Percentiles rank a stretch among this genome's conserved stretches.
Evolutionary conservation across 2,888 invertebrate genomes (phyloP).

Genomic region (Hermodice carunculata): DNA sequence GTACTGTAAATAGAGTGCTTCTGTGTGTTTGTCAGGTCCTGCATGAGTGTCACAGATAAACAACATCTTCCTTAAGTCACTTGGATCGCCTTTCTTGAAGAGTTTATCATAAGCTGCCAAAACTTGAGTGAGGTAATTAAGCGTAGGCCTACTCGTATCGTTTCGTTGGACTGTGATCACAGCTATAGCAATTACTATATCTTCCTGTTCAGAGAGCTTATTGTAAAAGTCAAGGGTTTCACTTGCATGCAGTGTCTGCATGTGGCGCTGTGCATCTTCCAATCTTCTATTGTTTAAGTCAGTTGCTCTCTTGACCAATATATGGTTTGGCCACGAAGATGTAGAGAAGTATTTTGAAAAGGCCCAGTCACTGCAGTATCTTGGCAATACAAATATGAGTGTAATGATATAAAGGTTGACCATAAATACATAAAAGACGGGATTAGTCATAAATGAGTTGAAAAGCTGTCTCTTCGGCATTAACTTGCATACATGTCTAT

Average conservation of each 20-base stretch:
- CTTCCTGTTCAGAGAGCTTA: background rate
- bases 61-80: conserved; percentile 17
- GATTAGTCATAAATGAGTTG: no score
- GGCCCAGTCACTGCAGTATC: conserved; percentile 13
- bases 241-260: background rate
- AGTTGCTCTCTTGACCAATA: conserved; percentile 3
- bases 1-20: conserved; percentile 29
- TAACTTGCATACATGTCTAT: no score
- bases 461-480: no score
- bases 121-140: conserved; percentile 28
- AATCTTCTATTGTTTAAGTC: conserved; percentile 8
- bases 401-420: conserved; percentile 12
- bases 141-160: background rate
- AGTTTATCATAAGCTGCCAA: conserved; percentile 14
- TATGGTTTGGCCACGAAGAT: background rate
- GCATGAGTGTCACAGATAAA: conserved; percentile 34
- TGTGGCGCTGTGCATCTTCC: conserved; percentile 10
- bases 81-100: background rate
- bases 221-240: background rate
- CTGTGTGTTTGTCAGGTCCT: conserved; percentile 31
- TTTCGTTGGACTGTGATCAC: conserved; percentile 1
- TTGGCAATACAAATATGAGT: conserved; percentile 14
- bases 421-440: no score
- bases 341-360: conserved; percentile 17
- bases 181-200: conserved; percentile 9